Conservation (phyloP, 2,113 vertebrate genomes). For the Thinocorus orbignyianus region DNA sequence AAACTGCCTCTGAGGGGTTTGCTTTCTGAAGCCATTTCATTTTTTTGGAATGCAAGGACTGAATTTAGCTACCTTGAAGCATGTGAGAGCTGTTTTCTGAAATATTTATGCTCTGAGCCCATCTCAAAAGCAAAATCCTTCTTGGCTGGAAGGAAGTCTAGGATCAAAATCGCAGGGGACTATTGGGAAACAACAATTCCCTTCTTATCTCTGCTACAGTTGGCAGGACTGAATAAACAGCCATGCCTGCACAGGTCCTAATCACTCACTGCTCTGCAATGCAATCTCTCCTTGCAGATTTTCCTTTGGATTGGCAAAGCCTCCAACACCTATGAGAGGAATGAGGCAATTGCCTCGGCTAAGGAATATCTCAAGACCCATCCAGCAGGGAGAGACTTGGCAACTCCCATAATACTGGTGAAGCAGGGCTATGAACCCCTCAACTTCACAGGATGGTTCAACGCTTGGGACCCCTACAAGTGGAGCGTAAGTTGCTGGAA, state of each 20-base stretch:
- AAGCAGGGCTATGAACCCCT: slow-evolving; percentile 87
- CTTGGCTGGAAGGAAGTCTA: neutral
- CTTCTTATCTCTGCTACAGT: neutral
- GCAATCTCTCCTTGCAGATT: slow-evolving; percentile 69
- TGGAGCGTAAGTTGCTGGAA: slow-evolving; percentile 84
- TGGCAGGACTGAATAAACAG: neutral
- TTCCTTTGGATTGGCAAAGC: slow-evolving; percentile 88
- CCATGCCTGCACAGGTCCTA: neutral
- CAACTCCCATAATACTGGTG: slow-evolving; percentile 80
- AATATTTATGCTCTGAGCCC: neutral
- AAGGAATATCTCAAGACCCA: slow-evolving; percentile 85
- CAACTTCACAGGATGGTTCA: slow-evolving; percentile 93
- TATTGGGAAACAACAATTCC: neutral
- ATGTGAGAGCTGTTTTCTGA: neutral
- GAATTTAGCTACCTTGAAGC: neutral
- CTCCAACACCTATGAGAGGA: slow-evolving; percentile 82
- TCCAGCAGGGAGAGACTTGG: slow-evolving; percentile 81
- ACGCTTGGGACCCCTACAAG: slow-evolving; percentile 89
- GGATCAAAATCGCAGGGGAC: neutral
- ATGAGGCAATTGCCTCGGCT: slow-evolving; percentile 72
- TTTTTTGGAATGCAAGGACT: neutral
- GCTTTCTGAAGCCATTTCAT: neutral
- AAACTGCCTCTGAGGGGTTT: neutral
- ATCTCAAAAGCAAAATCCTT: neutral
- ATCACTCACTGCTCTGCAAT: neutral